A percentile compares a stretch with the other conserved stretches of the same genome.
Evolutionary conservation across 2,797 vertebrate genomes (phyloP).

Genomic region (Botia almorhae): DNA sequence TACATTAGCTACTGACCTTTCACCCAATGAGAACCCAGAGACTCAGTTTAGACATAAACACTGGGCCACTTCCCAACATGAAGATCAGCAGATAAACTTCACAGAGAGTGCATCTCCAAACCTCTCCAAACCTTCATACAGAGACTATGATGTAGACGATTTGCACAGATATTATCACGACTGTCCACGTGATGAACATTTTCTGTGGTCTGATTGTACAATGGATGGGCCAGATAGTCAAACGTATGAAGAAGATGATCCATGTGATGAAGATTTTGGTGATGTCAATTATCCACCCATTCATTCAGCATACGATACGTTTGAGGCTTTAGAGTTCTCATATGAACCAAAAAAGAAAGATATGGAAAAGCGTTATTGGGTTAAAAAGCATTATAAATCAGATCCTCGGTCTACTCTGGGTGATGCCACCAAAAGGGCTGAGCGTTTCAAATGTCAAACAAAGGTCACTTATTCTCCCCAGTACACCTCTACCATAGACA

Average conservation of each 20-base stretch:
- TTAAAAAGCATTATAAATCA: constrained; percentile 15
- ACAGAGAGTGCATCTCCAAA: constrained; percentile 14
- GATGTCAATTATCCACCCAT: neutral
- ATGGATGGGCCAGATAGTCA: neutral
- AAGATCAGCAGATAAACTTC: neutral
- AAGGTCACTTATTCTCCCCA: constrained; percentile 19
- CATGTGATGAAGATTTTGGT: constrained; percentile 18
- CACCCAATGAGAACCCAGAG: neutral
- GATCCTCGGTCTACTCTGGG: neutral
- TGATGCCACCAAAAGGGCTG: constrained; percentile 16
- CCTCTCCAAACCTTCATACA: neutral
- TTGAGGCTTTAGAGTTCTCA: constrained; percentile 2
- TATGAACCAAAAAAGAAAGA: constrained; percentile 35
- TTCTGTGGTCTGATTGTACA: constrained; percentile 20
- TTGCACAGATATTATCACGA: constrained; percentile 32
- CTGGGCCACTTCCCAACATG: constrained; percentile 6
- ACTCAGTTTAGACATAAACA: constrained; percentile 3
- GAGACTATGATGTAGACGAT: neutral
- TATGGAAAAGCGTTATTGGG: neutral
- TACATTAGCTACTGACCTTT: neutral
- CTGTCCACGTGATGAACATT: neutral
- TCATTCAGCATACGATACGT: constrained; percentile 15
- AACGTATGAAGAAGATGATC: constrained; percentile 8
- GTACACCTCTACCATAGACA: neutral
- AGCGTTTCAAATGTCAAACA: constrained; percentile 15